Conservation (phyloP, 2,888 invertebrate genomes). For the Bruchidius siliquastri region DNA sequence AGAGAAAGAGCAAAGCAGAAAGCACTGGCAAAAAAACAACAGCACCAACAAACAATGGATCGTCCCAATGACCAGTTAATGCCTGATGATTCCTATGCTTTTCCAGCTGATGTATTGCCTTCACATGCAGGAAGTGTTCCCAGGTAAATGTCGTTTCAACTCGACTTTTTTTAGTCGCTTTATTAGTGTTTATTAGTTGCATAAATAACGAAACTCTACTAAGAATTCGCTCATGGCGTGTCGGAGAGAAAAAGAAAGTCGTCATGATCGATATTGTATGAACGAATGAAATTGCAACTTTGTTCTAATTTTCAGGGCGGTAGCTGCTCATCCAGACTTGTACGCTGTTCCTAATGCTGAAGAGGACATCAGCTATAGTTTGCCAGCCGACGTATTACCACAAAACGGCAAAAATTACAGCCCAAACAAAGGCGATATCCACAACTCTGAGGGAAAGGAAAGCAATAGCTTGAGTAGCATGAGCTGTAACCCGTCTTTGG, state of each 20-base stretch:
- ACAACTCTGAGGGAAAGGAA: slow-evolving; percentile 25
- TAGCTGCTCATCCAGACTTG: slow-evolving; percentile 30
- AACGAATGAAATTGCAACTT: no score
- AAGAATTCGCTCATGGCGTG: no score
- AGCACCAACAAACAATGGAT: slow-evolving; percentile 33
- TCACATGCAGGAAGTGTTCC: slow-evolving; percentile 33
- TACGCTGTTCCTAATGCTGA: slow-evolving; percentile 34
- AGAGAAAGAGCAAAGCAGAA: slow-evolving; percentile 65
- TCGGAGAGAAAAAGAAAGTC: no score
- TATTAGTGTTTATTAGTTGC: not conserved
- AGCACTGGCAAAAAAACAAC: slow-evolving; percentile 51
- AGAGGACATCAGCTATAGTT: slow-evolving; percentile 46
- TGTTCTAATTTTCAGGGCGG: slow-evolving; percentile 9
- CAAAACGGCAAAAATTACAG: slow-evolving; percentile 18
- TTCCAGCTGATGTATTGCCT: slow-evolving; percentile 52
- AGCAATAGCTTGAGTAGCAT: slow-evolving; percentile 28
- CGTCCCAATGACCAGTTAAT: slow-evolving; percentile 34
- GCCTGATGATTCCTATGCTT: slow-evolving; percentile 51
- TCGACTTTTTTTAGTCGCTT: slow-evolving; percentile 32
- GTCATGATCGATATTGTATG: no score
- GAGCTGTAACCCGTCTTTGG: slow-evolving; percentile 20
- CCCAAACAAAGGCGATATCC: slow-evolving; percentile 18
- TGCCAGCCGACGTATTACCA: slow-evolving; percentile 43
- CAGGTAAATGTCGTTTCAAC: slow-evolving; percentile 21
- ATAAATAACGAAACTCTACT: no score